Conservation (phyloP, 2,888 invertebrate genomes). For the Cordilura impudica region DNA sequence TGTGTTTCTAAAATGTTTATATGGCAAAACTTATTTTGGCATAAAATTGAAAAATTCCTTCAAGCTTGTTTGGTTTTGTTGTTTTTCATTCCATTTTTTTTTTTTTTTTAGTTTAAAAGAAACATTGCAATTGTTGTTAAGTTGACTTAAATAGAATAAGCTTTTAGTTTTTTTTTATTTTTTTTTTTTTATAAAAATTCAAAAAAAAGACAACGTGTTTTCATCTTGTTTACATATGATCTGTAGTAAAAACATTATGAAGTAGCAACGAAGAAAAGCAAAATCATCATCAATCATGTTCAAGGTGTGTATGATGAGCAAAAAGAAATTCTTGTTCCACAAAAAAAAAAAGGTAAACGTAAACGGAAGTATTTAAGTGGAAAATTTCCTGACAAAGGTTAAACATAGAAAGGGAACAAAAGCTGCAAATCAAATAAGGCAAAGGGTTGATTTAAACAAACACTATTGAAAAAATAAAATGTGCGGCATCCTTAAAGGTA, state of each 20-base stretch:
- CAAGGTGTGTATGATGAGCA: conserved; percentile 25
- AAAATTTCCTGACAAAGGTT: conserved; percentile 44
- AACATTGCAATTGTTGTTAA: conserved; percentile 34
- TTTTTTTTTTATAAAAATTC: conserved; percentile 16
- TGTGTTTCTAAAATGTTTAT: conserved; percentile 64
- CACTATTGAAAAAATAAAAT: not conserved
- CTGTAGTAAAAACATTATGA: conserved; percentile 9
- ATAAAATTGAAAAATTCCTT: conserved; percentile 77
- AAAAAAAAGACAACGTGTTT: conserved; percentile 42
- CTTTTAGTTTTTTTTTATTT: not conserved
- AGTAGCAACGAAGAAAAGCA: not conserved
- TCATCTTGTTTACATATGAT: conserved; percentile 53
- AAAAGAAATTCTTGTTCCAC: not conserved
- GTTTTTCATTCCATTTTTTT: not conserved
- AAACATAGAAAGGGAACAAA: not conserved
- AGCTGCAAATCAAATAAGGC: not conserved
- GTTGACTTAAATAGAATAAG: conserved; percentile 37
- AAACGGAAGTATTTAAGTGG: conserved; percentile 38
- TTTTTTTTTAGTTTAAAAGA: not conserved
- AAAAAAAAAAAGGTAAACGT: not conserved
- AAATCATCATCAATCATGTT: conserved; percentile 58
- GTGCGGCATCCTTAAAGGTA: too few relatives aligned
- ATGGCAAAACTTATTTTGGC: conserved; percentile 74
- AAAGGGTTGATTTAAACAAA: conserved; percentile 22
- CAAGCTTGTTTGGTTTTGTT: conserved; percentile 50